phyloP scores from a whole-genome alignment of 2,888 invertebrate species.

The Cylloceria caligata region DNA sequence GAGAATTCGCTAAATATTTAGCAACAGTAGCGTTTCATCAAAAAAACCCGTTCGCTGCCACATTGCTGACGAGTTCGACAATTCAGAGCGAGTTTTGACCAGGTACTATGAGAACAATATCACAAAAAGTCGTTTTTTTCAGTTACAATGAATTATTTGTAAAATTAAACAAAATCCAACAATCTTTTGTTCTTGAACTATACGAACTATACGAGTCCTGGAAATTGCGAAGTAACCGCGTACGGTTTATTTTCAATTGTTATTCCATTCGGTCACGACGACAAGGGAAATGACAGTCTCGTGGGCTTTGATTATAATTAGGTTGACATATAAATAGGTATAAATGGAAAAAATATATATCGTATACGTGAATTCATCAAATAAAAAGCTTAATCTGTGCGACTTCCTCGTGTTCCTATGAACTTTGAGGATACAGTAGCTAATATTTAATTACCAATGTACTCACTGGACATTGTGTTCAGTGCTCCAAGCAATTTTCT shows the following conservation, averaged over 20 bases:
- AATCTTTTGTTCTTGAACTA: not conserved
- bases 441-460: constrained; percentile 78
- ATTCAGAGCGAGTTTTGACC: not conserved
- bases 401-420: constrained; percentile 16
- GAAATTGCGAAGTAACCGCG: not conserved
- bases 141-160: not conserved
- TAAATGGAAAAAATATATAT: not conserved
- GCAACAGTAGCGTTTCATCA: constrained; percentile 15
- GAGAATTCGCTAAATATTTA: constrained; percentile 28
- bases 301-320: constrained; percentile 8
- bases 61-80: not conserved
- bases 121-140: not conserved
- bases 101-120: not conserved
- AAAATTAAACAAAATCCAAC: not conserved
- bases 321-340: not conserved
- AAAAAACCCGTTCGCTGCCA: not conserved
- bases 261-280: not conserved
- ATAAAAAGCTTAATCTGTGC: constrained; percentile 18
- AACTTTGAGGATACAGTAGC: constrained; percentile 68
- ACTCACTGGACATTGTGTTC: not conserved
- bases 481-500: constrained; percentile 35
- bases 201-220: too few relatives aligned
- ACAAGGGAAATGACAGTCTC: not conserved
- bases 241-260: not conserved
- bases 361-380: not conserved